Conservation (phyloP, 2,888 invertebrate species). For the Melanophora roralis region DNA sequence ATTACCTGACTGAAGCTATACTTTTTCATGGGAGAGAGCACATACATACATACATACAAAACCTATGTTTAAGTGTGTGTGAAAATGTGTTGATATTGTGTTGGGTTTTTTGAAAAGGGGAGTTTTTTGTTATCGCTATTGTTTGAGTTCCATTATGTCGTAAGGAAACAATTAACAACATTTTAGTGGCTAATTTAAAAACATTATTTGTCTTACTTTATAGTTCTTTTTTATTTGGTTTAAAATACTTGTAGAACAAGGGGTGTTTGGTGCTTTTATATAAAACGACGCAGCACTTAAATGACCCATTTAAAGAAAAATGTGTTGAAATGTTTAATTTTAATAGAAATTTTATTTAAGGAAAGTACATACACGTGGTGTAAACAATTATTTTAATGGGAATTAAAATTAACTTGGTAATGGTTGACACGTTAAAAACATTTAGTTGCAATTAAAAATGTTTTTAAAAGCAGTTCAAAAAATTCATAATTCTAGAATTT, state of each 20-base stretch:
- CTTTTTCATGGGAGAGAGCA: neutral
- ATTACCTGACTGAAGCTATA: slow-evolving; percentile 42
- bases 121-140: slow-evolving; percentile 13
- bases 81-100: neutral
- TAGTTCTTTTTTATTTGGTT: neutral
- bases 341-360: neutral
- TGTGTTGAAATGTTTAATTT: neutral
- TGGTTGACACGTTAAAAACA: too few species aligned
- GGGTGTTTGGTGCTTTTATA: neutral
- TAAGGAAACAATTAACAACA: slow-evolving; percentile 49
- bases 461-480: too few species aligned
- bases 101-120: slow-evolving; percentile 14
- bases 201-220: slow-evolving; percentile 29
- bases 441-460: too few species aligned
- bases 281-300: neutral
- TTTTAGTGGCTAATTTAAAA: slow-evolving; percentile 47
- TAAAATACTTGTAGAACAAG: neutral
- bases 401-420: too few species aligned
- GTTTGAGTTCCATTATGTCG: neutral
- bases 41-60: too few species aligned
- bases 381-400: too few species aligned
- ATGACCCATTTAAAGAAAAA: slow-evolving; percentile 7
- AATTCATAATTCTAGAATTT: too few species aligned
- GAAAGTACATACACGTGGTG: too few species aligned
- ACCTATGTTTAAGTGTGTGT: slow-evolving; percentile 22